A percentile compares a stretch with the other conserved stretches of the same genome.
Conservation (phyloP, 2,113 vertebrate genomes). For the Calonectris borealis region DNA sequence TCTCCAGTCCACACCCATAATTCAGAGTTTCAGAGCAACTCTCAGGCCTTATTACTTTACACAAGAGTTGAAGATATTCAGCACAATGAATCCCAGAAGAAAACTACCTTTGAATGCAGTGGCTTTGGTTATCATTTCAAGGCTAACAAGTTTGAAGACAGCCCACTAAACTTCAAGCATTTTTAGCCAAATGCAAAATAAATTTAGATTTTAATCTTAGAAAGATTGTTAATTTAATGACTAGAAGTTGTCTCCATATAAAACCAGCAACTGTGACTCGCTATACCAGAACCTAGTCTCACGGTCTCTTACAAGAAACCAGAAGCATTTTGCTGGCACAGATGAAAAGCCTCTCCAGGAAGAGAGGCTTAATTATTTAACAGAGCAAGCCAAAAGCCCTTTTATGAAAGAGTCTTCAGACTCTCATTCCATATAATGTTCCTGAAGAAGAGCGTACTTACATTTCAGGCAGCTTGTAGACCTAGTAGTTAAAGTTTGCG, state of each 20-base stretch:
- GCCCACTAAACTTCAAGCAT: not conserved
- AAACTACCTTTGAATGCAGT: not conserved
- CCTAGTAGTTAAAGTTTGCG: not conserved
- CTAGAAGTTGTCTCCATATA: not conserved
- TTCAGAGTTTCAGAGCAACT: not conserved
- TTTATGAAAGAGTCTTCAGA: not conserved
- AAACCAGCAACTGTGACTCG: not conserved
- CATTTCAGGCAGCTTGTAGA: not conserved
- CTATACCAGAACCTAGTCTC: not conserved
- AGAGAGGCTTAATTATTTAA: slow-evolving; percentile 31
- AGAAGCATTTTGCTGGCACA: not conserved
- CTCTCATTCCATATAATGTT: not conserved
- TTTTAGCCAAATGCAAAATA: slow-evolving; percentile 14
- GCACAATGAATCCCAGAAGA: not conserved
- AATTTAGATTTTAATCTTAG: slow-evolving; percentile 17
- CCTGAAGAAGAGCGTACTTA: not conserved
- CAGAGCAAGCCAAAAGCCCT: not conserved
- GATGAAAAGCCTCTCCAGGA: slow-evolving; percentile 21
- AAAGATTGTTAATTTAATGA: not conserved
- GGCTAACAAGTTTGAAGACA: not conserved
- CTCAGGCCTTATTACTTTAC: not conserved
- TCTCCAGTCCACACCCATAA: slow-evolving; percentile 37
- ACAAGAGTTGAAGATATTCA: not conserved
- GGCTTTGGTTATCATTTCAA: not conserved
- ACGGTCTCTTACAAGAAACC: not conserved